These are phyloP conservation scores for Caerostris darwini DNA, from an alignment of 1,140 invertebrate species.

Conservation along the genomic window DNA sequence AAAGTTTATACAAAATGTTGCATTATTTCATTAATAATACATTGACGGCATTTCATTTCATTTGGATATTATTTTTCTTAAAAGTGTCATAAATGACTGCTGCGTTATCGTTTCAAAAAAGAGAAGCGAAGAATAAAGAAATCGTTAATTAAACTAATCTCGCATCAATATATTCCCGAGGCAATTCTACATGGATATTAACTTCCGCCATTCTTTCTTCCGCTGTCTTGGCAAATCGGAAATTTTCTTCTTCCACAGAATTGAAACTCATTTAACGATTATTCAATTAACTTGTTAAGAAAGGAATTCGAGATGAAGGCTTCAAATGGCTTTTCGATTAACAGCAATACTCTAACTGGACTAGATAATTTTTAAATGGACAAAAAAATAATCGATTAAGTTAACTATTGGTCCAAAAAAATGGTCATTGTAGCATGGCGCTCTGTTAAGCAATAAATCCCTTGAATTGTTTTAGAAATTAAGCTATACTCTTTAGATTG, in stretches of 20 bases:
- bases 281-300: conserved; percentile 37
- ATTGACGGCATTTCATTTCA: too few species aligned
- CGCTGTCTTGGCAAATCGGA: neutral
- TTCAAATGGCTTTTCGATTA: conserved; percentile 31
- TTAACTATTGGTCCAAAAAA: neutral
- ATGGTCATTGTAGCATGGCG: too few species aligned
- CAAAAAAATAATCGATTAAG: neutral
- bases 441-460: too few species aligned
- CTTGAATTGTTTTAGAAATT: too few species aligned
- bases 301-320: conserved; percentile 8
- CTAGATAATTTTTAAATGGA: neutral
- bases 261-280: conserved; percentile 23
- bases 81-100: too few species aligned
- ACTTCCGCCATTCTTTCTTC: neutral
- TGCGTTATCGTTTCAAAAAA: neutral
- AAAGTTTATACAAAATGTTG: too few species aligned
- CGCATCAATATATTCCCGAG: neutral
- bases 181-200: neutral
- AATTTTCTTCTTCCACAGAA: neutral
- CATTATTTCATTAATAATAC: too few species aligned
- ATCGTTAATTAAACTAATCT: neutral
- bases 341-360: neutral
- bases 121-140: neutral
- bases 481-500: too few species aligned
- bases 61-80: too few species aligned